These are phyloP conservation scores for Coremacera marginata DNA, from an alignment of 2,888 invertebrate genomes.

Conservation along the genomic window DNA sequence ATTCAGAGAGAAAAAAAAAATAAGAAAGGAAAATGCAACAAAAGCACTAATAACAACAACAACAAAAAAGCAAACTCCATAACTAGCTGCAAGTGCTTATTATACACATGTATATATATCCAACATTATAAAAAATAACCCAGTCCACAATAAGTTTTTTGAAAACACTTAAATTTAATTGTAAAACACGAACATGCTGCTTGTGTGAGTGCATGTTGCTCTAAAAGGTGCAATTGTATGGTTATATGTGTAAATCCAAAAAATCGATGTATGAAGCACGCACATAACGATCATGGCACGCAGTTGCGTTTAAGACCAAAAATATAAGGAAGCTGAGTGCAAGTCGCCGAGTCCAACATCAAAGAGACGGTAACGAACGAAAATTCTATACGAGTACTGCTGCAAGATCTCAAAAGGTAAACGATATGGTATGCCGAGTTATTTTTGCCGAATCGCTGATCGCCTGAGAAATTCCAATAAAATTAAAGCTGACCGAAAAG, in stretches of 20 bases:
- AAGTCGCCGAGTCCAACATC: neutral
- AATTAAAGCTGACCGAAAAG: slow-evolving; percentile 28
- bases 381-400: slow-evolving; percentile 1
- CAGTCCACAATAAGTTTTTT: slow-evolving; percentile 31
- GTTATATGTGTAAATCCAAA: no score
- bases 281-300: slow-evolving; percentile 29
- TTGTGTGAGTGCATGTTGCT: no score
- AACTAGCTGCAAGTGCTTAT: slow-evolving; percentile 25
- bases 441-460: neutral
- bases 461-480: slow-evolving; percentile 26
- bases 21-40: neutral
- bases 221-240: no score
- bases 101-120: slow-evolving; percentile 13
- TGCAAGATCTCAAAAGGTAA: slow-evolving; percentile 25
- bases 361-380: neutral
- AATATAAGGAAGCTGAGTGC: slow-evolving; percentile 11
- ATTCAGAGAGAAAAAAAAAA: slow-evolving; percentile 10
- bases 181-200: slow-evolving; percentile 35
- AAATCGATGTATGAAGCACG: slow-evolving; percentile 19
- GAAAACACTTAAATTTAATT: slow-evolving; percentile 48
- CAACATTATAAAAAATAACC: slow-evolving; percentile 13
- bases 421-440: slow-evolving; percentile 12
- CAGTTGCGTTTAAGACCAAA: slow-evolving; percentile 33
- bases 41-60: neutral
- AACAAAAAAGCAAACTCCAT: neutral